These are phyloP conservation scores for Diploptera punctata DNA, from an alignment of 2,888 invertebrate species.

Conservation along the genomic window DNA sequence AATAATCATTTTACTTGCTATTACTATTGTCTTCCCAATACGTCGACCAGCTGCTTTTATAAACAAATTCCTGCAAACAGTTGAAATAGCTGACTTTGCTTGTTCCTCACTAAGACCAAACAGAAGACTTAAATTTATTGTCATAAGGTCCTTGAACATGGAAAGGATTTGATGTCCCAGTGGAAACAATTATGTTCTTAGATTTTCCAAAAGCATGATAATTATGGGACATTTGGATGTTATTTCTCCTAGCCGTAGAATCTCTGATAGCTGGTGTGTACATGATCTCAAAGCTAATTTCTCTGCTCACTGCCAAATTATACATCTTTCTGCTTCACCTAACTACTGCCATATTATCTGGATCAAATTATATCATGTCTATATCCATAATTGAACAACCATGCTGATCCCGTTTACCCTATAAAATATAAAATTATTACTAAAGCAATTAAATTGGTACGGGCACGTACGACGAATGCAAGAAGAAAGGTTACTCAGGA, in stretches of 20 bases:
- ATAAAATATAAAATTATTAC: too few relatives aligned
- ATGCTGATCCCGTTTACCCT: too few relatives aligned
- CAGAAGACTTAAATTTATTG: slow-evolving; percentile 72
- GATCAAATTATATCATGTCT: slow-evolving; percentile 74
- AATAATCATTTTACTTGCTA: background rate
- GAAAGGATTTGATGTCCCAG: slow-evolving; percentile 66
- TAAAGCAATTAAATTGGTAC: too few relatives aligned
- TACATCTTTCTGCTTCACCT: slow-evolving; percentile 73
- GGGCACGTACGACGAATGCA: too few relatives aligned
- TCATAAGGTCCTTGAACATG: slow-evolving; percentile 76
- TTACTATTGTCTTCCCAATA: slow-evolving; percentile 12
- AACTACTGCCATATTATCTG: slow-evolving; percentile 61
- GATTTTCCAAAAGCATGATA: slow-evolving; percentile 77
- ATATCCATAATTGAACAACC: slow-evolving; percentile 72
- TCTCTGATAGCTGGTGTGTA: slow-evolving; percentile 74
- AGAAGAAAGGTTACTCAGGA: too few relatives aligned
- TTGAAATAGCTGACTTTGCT: slow-evolving; percentile 68
- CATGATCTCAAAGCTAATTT: slow-evolving; percentile 79
- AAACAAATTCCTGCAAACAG: slow-evolving; percentile 65
- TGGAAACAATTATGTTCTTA: slow-evolving; percentile 73
- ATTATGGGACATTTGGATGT: slow-evolving; percentile 73
- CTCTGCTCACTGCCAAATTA: slow-evolving; percentile 72
- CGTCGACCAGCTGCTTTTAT: slow-evolving; percentile 59
- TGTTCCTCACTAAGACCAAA: slow-evolving; percentile 74
- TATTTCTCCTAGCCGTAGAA: slow-evolving; percentile 69